Conservation (phyloP, 2,888 invertebrate species). For the Synergus itoensis region DNA sequence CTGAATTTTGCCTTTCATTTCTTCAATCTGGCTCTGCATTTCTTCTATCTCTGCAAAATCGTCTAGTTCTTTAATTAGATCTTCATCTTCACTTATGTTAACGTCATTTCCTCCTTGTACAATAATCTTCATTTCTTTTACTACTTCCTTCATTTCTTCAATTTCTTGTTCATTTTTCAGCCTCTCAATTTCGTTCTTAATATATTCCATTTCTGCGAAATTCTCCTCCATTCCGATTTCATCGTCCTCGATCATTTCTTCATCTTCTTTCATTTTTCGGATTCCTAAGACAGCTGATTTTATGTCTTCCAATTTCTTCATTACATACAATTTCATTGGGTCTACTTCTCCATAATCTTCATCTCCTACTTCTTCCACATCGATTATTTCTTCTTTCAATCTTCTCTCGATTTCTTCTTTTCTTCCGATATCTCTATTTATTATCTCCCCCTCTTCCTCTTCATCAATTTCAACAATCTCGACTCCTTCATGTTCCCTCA, state of each 20-base stretch:
- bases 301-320: neutral
- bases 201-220: neutral
- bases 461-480: neutral
- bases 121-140: neutral
- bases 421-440: neutral
- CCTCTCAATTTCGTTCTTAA: neutral
- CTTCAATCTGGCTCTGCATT: neutral
- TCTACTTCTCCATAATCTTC: neutral
- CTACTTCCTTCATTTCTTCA: neutral
- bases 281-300: neutral
- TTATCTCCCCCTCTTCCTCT: neutral
- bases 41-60: neutral
- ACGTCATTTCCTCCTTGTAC: neutral
- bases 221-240: neutral
- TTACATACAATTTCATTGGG: neutral
- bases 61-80: neutral
- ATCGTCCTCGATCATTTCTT: neutral
- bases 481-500: neutral
- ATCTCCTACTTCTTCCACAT: neutral
- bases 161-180: neutral
- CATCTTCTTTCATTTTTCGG: neutral
- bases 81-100: neutral
- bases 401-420: neutral
- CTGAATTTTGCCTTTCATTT: constrained; percentile 18
- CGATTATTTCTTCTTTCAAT: neutral